phyloP scores from a whole-genome alignment of 2,888 invertebrate species.

The Rhaphigaster nebulosa region DNA sequence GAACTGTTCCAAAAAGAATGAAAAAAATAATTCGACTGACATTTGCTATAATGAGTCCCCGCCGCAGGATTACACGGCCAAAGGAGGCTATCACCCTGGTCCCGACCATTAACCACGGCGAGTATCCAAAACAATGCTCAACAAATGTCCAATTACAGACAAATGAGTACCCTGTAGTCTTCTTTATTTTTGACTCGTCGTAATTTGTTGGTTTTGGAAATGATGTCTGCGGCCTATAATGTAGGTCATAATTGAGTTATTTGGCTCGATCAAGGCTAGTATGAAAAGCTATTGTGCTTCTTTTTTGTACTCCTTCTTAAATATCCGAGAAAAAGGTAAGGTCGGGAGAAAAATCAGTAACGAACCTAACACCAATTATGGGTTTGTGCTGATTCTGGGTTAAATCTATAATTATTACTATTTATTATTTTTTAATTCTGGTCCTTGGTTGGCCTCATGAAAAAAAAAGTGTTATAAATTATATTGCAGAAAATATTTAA shows the following conservation, averaged over 20 bases:
- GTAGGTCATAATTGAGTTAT: background rate
- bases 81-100: conserved; percentile 3
- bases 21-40: conserved; percentile 41
- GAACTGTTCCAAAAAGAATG: background rate
- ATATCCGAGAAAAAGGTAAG: too few species aligned
- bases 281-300: too few species aligned
- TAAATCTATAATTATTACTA: too few species aligned
- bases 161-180: background rate
- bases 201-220: conserved; percentile 24
- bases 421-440: too few species aligned
- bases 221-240: background rate
- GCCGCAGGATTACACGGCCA: conserved; percentile 26
- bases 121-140: conserved; percentile 26
- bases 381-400: too few species aligned
- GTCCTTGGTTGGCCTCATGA: too few species aligned
- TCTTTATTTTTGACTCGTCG: conserved; percentile 1
- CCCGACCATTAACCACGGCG: background rate
- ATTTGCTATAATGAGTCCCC: conserved; percentile 43
- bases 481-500: too few species aligned
- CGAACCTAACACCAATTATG: too few species aligned
- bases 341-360: too few species aligned
- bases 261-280: background rate
- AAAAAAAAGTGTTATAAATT: too few species aligned
- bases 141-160: conserved; percentile 14
- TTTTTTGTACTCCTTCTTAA: too few species aligned